Evolutionary conservation across 2,113 vertebrate species (phyloP).

Genomic region (Oxyura jamaicensis): DNA sequence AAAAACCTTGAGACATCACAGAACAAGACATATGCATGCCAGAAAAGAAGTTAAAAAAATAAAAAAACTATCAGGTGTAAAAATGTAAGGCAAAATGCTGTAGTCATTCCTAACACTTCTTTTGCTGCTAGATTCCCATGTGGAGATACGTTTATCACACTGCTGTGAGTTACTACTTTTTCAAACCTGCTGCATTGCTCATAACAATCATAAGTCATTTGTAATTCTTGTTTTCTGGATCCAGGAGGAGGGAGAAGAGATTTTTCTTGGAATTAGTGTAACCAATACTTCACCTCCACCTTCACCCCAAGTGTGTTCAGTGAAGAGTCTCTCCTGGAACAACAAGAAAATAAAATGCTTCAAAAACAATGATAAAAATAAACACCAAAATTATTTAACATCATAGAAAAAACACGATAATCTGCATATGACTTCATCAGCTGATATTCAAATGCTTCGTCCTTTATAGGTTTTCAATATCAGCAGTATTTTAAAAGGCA

Average conservation of each 20-base stretch:
- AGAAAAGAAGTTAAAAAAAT: background rate
- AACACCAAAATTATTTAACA: background rate
- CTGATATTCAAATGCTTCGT: background rate
- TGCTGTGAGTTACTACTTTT: background rate
- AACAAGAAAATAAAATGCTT: background rate
- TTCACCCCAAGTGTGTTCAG: background rate
- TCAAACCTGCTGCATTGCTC: background rate
- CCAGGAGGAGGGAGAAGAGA: background rate
- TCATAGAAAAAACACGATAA: background rate
- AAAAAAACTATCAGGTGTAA: background rate
- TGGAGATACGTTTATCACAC: background rate
- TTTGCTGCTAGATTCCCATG: background rate
- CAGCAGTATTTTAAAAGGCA: conserved; percentile 69
- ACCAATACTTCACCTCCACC: background rate
- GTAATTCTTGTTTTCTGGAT: accelerated
- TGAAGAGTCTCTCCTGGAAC: background rate
- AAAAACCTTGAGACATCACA: background rate
- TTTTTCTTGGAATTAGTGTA: background rate
- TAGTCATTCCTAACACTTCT: background rate
- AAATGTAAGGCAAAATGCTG: background rate
- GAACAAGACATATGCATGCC: background rate
- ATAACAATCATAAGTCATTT: background rate
- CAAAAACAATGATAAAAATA: background rate
- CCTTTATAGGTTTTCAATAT: conserved; percentile 29
- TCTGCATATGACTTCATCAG: background rate